Base-by-base conservation (phyloP, 2,797 vertebrate species). In the Streptopelia turtur region DNA sequence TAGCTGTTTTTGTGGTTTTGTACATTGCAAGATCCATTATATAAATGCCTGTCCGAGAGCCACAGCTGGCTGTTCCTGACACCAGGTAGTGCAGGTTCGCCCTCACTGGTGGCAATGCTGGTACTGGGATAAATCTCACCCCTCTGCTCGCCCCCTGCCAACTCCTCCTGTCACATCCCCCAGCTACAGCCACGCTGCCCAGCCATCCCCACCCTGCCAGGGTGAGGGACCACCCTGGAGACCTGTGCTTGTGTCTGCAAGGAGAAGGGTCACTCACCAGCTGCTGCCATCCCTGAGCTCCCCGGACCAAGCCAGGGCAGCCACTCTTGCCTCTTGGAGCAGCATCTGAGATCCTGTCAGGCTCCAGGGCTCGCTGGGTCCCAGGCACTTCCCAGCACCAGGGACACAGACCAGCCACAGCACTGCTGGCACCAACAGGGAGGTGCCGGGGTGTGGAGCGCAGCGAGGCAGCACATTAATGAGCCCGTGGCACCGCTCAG, bases 131-230 rank as follows among this genome's bases (percentile, higher is more conserved):
- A 17, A 60, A 13, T 53, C 53, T 35, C 53, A 16, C 11, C 14
- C 0, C 41, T 25, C 45, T 3, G 0, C 30, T 64, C 1, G 0
- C 21, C 8, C 43, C 30, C 56, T 22, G 35, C 23, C 16, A 2
- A 9, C 17, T 52, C 41, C 49, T 57, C 16, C 60, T 21, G 33
- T 33, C 16, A 1, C 41, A 10, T 8, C 9, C n/a, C 57, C 50
- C n/a, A 3, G 10, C 39, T 35, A 11, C 16, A 90, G 50, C 47
- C 49, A 1, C 0, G 33, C 78, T 18, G 55, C 59, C 56, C 30
- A 9, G 0, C 33, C 3, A 0, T 41, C 68, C 33, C 52, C 28
- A 50, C 39, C 20, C 57, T 9, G 35, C 81, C 61, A 6, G 66
- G 14, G 6, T 18, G 24, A 5, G 1, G 41, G 9, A 18, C 30